Percentiles rank a stretch among this genome's conserved stretches.
Conservation (phyloP, 2,888 invertebrate genomes). For the Melieria crassipennis region DNA sequence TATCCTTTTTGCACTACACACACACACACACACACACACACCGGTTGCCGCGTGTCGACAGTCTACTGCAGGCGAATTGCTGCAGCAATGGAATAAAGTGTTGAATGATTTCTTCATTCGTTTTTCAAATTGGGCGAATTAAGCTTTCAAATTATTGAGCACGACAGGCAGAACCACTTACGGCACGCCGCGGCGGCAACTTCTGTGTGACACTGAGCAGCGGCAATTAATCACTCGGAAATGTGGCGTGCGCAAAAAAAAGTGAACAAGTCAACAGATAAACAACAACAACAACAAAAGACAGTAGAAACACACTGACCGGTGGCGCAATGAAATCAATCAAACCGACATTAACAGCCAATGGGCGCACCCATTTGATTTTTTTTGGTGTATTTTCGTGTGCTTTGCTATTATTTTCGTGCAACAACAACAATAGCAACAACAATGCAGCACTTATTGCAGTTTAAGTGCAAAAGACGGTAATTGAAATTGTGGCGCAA, state of each 20-base stretch:
- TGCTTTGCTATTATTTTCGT: too few relatives aligned
- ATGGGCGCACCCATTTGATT: not conserved
- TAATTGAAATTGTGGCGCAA: conserved; percentile 27
- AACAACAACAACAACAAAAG: not conserved
- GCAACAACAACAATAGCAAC: too few relatives aligned
- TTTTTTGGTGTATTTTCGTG: not conserved
- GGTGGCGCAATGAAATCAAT: not conserved
- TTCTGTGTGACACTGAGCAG: conserved; percentile 32
- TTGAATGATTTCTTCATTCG: not conserved
- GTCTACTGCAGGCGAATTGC: too few relatives aligned
- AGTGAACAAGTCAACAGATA: not conserved
- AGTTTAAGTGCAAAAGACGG: conserved; percentile 1
- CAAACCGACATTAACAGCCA: not conserved
- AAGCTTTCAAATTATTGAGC: conserved; percentile 26
- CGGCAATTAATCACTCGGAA: conserved; percentile 33
- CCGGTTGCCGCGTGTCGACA: too few relatives aligned
- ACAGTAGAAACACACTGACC: too few relatives aligned
- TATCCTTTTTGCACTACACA: not conserved
- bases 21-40: not conserved
- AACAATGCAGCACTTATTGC: too few relatives aligned
- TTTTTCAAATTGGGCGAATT: conserved; percentile 21
- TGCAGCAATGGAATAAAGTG: too few relatives aligned
- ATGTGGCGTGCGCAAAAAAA: not conserved
- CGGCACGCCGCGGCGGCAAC: not conserved
- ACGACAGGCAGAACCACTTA: conserved; percentile 27